These are phyloP conservation scores for Smittia sp. DNA, from an alignment of 2,888 invertebrate genomes.

Conservation along the genomic window DNA sequence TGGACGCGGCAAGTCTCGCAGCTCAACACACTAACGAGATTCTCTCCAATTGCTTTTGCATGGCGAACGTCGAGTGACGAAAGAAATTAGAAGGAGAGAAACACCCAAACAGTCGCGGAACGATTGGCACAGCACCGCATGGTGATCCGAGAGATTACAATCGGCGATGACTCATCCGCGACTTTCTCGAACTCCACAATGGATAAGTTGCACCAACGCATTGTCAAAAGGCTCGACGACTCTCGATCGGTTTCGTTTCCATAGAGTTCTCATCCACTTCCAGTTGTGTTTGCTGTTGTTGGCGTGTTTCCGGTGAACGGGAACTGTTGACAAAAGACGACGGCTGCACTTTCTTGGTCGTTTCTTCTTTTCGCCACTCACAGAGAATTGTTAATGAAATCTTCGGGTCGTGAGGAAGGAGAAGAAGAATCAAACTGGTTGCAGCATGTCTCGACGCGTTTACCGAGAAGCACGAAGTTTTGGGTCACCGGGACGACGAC, in stretches of 20 bases:
- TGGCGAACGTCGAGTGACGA: neutral
- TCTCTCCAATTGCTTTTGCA: too few species aligned
- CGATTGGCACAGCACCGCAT: neutral
- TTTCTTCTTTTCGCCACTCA: slow-evolving; percentile 12
- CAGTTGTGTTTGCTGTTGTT: neutral
- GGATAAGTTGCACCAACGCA: too few species aligned
- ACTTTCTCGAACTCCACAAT: too few species aligned
- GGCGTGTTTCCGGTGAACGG: slow-evolving; percentile 15
- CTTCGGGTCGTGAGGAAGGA: neutral
- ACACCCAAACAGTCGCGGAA: neutral
- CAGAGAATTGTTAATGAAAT: slow-evolving; percentile 5
- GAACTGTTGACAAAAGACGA: slow-evolving; percentile 14
- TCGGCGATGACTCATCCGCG: neutral
- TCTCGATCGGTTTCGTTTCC: neutral
- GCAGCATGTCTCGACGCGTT: slow-evolving; percentile 24
- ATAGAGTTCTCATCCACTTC: neutral
- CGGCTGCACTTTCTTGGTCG: slow-evolving; percentile 2
- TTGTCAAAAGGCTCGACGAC: too few species aligned
- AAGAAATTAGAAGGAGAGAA: neutral
- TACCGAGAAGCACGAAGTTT: too few species aligned
- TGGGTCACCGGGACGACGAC: too few species aligned
- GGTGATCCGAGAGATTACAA: neutral
- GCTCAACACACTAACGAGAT: too few species aligned
- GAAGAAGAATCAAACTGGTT: slow-evolving; percentile 12
- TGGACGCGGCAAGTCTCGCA: too few species aligned